Base-by-base conservation (phyloP, 2,888 invertebrate species). In the Phlogophora meticulosa region DNA sequence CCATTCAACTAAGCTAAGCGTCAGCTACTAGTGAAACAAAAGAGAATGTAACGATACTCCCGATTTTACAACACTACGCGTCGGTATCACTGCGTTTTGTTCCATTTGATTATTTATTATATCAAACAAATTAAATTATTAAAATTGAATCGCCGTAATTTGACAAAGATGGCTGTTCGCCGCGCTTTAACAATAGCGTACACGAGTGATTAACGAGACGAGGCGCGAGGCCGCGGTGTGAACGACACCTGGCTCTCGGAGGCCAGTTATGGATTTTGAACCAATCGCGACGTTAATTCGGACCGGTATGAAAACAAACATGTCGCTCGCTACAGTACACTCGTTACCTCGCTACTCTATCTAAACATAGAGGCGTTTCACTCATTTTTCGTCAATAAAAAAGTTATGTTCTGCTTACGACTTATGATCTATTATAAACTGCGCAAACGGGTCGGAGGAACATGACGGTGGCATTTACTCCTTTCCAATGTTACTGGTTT, bases 181-280 rank as follows among this genome's bases (percentile, higher is more conserved):
- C 91, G 94, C 93, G 91, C 91, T 93, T 91, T 93, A 94, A 94
- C 95, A 95, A 94, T 94, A 95, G 94, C 93, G 93, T 93, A 92
- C 92, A 92, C 93, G 94, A 93, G 93, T 94, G 94, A 94, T 94
- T 95, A 94, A 94, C 94, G 94, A 95, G 95, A 94, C 94, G 94
- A 94, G 94, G 93, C 94, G 94, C 94, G 94, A 94, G 94, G 95
- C 95, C 95, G 95, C 95, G 95, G 95, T 95, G 95, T 95, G 95
- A 95, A 96, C 95, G 95, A 95, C 95, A 95, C 95, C 95, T 95
- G 95, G 95, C 94, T 93, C 93, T 91, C 91, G 89, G 94, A 94
- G 95, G 95, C 95, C 95, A 95, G 94, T 94, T 95, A 95, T 95
- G 95, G 94, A 95, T 95, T 95, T 94, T 95, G 91, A 94, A 94